phyloP scores from a whole-genome alignment of 2,113 vertebrate genomes.

The Trinectes maculatus region DNA sequence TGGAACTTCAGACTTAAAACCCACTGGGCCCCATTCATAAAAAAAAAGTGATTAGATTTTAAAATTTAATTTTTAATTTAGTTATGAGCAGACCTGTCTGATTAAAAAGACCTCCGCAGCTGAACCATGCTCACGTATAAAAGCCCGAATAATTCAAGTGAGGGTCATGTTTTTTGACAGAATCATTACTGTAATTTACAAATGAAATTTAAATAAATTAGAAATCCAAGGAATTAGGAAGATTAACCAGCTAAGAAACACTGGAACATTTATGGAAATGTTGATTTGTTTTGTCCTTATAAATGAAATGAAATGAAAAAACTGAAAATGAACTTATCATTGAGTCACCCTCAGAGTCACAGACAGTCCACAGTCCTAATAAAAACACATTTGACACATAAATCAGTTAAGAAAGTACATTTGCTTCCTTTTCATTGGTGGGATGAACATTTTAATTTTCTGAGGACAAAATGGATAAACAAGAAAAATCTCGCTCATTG shows the following conservation, averaged over 20 bases:
- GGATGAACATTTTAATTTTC: no score
- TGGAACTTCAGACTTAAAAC: neutral
- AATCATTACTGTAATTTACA: no score
- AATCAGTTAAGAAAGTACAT: neutral
- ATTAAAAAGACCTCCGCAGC: conserved; percentile 27
- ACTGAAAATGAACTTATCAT: no score
- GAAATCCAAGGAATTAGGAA: no score
- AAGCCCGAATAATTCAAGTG: neutral
- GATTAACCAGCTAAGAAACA: no score
- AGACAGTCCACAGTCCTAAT: conserved; percentile 52
- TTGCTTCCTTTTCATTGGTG: neutral
- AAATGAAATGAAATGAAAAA: no score
- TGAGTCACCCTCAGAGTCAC: conserved; percentile 58
- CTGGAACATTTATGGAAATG: no score
- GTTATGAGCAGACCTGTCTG: conserved; percentile 7
- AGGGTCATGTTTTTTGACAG: no score
- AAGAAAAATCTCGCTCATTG: no score
- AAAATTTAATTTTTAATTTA: conserved; percentile 38
- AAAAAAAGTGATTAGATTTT: conserved; percentile 38
- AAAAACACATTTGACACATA: conserved; percentile 58
- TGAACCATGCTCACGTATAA: conserved; percentile 3
- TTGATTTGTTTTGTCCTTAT: no score
- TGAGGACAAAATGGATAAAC: no score
- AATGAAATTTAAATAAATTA: no score
- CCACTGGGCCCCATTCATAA: conserved; percentile 37